Evolutionary conservation across 2,113 vertebrate species (phyloP), one percentile per base, ranked within the genome.

Genomic region (Pipra filicauda): DNA sequence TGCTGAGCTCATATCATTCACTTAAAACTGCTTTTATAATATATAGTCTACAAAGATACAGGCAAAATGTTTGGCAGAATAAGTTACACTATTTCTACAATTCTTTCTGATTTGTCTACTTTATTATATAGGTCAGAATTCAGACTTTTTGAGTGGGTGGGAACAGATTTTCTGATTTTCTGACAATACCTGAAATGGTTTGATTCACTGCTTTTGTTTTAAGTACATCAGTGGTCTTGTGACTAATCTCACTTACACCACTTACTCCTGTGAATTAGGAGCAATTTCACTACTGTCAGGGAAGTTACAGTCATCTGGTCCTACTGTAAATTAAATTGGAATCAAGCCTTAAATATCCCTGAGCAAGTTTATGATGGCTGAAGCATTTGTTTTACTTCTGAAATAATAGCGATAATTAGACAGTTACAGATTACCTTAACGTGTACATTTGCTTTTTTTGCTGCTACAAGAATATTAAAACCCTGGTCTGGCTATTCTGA

Each of bases 161-260:
- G 95, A 97, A 89, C 84, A 92, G 87, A 88, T 93, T 96, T 97
- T 85, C 89, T 88, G 91, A 62, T 91, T 89, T 97, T 89, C 96
- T 98, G 93, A 92, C 88, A 94, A 85, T 85, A 93, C 52, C 73
- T 82, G 89, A 96, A 88, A 93, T 49, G 54, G 75, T 97, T 97
- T 95, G 37, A 93, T 93, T 85, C 65, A 96, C 91, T 94, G 83
- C 94, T 97, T 97, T 96, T 93, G 90, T 81, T 97, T 93, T 77
- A 91, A 73, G 65, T 75, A 67, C 39, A 89, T 31, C 65, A 94
- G 79, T 89, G 71, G 57, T 88, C 77, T 78, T 64, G 59, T 93
- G 77, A 78, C 52, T 89, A 62, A 70, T 70, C 49, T 89, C 41
- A 67, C 49, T 83, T 80, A 72, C 0, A 6, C 59, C 70, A 85